phyloP scores from a whole-genome alignment of 1,140 invertebrate genomes.

The Hylyphantes graminicola region DNA sequence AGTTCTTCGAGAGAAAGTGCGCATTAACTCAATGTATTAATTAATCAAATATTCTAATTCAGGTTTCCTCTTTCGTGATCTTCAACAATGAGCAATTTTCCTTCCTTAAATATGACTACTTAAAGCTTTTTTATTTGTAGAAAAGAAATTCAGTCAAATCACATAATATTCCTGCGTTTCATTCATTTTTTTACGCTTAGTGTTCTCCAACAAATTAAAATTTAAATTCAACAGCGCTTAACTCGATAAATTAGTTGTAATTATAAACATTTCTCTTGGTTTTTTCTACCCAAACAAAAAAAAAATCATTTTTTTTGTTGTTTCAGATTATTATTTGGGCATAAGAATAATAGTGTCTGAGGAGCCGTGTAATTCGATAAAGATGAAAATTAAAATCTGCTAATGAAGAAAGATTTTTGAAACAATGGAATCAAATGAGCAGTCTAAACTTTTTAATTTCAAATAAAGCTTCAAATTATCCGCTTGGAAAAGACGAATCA shows the following conservation, averaged over 20 bases:
- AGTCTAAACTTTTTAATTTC: background rate
- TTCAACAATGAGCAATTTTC: background rate
- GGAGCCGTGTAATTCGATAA: constrained; percentile 23
- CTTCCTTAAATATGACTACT: constrained; percentile 7
- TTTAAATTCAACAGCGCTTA: constrained; percentile 15
- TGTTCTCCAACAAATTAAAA: constrained; percentile 12
- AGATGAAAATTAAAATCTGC: constrained; percentile 35
- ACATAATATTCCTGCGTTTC: constrained; percentile 1
- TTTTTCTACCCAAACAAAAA: background rate
- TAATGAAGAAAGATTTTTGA: constrained; percentile 21
- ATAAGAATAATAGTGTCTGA: background rate
- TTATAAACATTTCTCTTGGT: background rate
- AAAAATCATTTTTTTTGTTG: background rate
- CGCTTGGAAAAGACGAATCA: background rate
- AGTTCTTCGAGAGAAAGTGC: too few relatives aligned
- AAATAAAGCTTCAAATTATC: background rate
- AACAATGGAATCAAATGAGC: background rate
- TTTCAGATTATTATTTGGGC: background rate
- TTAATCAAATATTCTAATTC: constrained; percentile 20
- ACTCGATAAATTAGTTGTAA: constrained; percentile 13
- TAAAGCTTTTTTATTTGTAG: background rate
- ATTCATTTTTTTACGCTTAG: background rate
- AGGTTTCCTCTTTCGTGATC: constrained; percentile 7
- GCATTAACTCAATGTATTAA: constrained; percentile 13
- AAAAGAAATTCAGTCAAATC: constrained; percentile 13